Base-by-base conservation (phyloP, 2,113 vertebrate genomes). In the Ameiurus melas region DNA sequence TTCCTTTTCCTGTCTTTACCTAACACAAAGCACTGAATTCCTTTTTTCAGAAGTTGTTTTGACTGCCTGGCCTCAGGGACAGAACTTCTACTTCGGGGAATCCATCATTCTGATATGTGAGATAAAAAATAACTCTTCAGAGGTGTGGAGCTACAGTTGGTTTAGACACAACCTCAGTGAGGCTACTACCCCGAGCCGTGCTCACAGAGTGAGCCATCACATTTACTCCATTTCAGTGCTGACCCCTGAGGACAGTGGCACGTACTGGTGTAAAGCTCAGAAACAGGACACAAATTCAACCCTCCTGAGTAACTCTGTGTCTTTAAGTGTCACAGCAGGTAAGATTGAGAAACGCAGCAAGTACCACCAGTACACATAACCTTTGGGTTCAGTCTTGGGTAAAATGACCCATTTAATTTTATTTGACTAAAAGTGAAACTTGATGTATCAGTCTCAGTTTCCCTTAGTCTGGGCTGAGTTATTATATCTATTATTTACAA, bases 181-280 rank as follows among this genome's bases (percentile, higher is more conserved):
- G 5, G 16, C 19, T 51, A 10, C 43, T 64, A 47, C 39, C 27
- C 73, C 73, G 3, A 22, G 57, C 30, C 57, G 3, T 51, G 85
- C 7, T 25, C 85, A 80, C 75, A 86, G 39, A 64, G 60, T 80
- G 58, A 79, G 12, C 36, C 25, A 47, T 86, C 75, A 66, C 30
- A 86, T 17, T 80, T 80, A 86, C 85, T 66, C 58, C n/a, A 66
- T 79, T 79, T 86, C 85, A 66, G 57, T 58, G 27, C 25, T 86
- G 75, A 79, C 85, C 30, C n/a, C 25, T 55, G 58, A 80, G 43
- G 85, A 86, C 85, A 66, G 43, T 36, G 85, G 58, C 27, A n/a
- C 27, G 3, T 80, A 86, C 75, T 80, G 58, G 85, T 86, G 85
- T 80, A 25, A 0, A 7, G 85, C 43, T 66, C 27, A 13, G 10